Base-by-base conservation (phyloP, 2,888 invertebrate genomes). In the Leucophenga maculata region DNA sequence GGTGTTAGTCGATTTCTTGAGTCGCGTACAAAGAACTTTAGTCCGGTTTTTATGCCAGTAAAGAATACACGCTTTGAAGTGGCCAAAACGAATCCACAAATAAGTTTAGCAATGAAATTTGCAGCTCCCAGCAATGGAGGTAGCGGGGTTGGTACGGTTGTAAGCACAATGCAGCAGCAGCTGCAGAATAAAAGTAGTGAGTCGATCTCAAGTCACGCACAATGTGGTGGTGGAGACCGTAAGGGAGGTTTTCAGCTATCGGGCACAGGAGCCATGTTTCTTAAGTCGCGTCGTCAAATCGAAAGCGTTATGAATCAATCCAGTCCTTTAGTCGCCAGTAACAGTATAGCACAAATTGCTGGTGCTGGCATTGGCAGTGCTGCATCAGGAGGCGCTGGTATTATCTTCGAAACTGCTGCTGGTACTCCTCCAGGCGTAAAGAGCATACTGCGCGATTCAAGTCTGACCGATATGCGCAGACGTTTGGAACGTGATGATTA, bases 371-470 rank as follows among this genome's bases (percentile, higher is more conserved):
- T 11, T 46, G 72, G 74, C 52, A 74, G 71, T n/a, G 62, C 44
- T 74, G 71, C 67, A 1, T 60, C 71, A 39, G 59, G 67, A 1
- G 52, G 74, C 44, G 73, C 72, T 52, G 74, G 70, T 14, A 60
- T 26, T 74, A 71, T 67, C 2, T 55, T 70, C 26, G 57, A 68
- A 1, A 20, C 31, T 14, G 67, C 65, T 31, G 46, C 74, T 39
- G 74, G 69, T 46, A 68, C 71, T n/a, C 70, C 70, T 72, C 75
- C 86, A 9, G 82, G 85, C 13, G 90, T 90, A 0, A 92, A 92
- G 80, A 91, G 93, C 1, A 93, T 93, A 71, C 86, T 93, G 8
- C 87, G 93, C 22, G 93, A 93, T 75, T 91, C 92, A 65, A 87
- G 90, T 39, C 73, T 88, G 46, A 87, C 86, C 1, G 89, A 88